Evolutionary conservation across 2,888 invertebrate species (phyloP).

Genomic region (Netelia melanura): DNA sequence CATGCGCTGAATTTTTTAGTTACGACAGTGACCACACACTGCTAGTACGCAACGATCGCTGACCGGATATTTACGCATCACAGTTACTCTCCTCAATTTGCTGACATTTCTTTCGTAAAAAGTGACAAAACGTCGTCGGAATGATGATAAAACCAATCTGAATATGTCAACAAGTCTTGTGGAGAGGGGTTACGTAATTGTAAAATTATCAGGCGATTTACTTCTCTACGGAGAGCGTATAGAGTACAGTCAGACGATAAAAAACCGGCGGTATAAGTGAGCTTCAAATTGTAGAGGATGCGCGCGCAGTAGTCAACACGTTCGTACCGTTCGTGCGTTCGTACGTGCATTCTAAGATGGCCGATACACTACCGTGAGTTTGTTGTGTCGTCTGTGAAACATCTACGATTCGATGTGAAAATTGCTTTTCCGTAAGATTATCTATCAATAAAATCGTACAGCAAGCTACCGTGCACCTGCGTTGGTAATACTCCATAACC

Average conservation of each 20-base stretch:
- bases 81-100: not conserved
- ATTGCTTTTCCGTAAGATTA: not conserved
- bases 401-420: not conserved
- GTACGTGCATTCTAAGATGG: not conserved
- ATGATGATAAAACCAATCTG: not conserved
- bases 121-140: not conserved
- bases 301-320: not conserved
- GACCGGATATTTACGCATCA: not conserved
- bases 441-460: not conserved
- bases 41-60: not conserved
- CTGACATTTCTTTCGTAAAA: not conserved
- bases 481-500: not conserved
- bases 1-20: constrained; percentile 15
- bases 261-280: not conserved
- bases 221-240: not conserved
- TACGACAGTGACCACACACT: not conserved
- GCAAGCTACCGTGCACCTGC: not conserved
- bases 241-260: not conserved
- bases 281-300: not conserved
- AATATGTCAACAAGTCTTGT: not conserved
- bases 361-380: not conserved
- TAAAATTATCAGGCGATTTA: not conserved
- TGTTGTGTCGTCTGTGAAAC: not conserved
- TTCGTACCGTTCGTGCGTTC: not conserved
- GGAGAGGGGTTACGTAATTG: not conserved